phyloP scores from a whole-genome alignment of 2,113 vertebrate genomes.

The Halichoerus grypus region DNA sequence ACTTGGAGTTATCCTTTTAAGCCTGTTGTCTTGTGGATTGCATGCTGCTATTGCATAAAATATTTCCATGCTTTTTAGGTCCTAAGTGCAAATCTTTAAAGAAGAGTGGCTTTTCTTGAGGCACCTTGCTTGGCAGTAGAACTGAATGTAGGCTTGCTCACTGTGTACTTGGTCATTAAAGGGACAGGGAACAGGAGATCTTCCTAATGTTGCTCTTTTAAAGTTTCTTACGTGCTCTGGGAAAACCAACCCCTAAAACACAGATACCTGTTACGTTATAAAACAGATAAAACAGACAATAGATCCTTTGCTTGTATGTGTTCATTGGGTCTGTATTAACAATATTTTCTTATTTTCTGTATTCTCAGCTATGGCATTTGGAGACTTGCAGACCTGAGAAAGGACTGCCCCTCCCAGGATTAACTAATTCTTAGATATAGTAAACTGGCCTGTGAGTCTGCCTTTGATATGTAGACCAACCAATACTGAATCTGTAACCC shows the following conservation, averaged over 20 bases:
- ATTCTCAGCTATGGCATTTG: background rate
- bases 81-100: conserved; percentile 68
- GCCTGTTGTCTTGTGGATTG: conserved; percentile 24
- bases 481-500: background rate
- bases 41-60: conserved; percentile 59
- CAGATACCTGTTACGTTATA: background rate
- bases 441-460: background rate
- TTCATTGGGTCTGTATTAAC: background rate
- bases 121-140: conserved; percentile 69
- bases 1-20: conserved; percentile 64
- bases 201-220: conserved; percentile 46
- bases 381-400: background rate
- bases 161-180: conserved; percentile 66
- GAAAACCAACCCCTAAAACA: conserved; percentile 54
- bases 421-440: background rate
- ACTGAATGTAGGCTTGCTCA: conserved; percentile 54
- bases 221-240: conserved; percentile 57
- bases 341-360: conserved; percentile 7
- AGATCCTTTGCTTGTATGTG: background rate
- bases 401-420: background rate
- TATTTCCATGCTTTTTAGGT: conserved; percentile 56
- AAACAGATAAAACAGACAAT: conserved; percentile 45
- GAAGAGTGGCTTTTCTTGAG: conserved; percentile 74
- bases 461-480: background rate
- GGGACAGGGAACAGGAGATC: background rate